Evolutionary conservation across 2,888 invertebrate genomes (phyloP), one percentile per base, ranked within the genome.

Genomic region (Linnaemya tessellans): DNA sequence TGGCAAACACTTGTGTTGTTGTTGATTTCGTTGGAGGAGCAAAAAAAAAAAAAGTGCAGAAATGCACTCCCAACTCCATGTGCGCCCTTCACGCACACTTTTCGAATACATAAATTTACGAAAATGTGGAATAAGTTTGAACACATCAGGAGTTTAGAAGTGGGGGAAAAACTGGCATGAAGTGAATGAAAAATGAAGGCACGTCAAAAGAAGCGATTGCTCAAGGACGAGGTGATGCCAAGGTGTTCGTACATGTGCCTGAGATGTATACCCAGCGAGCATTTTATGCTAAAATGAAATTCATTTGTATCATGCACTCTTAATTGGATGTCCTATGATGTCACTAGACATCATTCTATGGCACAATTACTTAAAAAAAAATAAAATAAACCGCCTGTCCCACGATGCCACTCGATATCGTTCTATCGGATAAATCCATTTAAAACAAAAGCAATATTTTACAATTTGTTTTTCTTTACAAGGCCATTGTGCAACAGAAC

Each of bases 171-270:
- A 78, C 60, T 80, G 79, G 75, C 79, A 75, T 71, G 65, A 35
- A 80, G 82, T 71, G 65, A 75, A 85, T 85, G 85, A 85, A 85
- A 85, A 85, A 85, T 82, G 85, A 82, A 85, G 71, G 65, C 79
- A 30, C 80, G 79, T 85, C 85, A 85, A 77, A 85, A 62, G 82
- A 82, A 77, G 71, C 82, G 79, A 71, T 85, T 85, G 75, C 79
- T 85, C 85, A 85, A 82, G 85, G 82, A 85, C 85, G 85, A 82
- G 82, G 79, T 80, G 82, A 74, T 85, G 60, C 79, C 79, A 82
- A 85, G 75, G 75, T 71, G 22, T 25, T 35, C 20, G 30, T 30
- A 10, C 4, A 43, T 8, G 20, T 43, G 10, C 13, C 4, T 30
- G 30, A 30, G 30, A 9, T 20, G 22, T 1, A 10, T 15, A 51